These are phyloP conservation scores for Zosterops japonicus DNA, from an alignment of 2,113 vertebrate genomes.

Conservation along the genomic window DNA sequence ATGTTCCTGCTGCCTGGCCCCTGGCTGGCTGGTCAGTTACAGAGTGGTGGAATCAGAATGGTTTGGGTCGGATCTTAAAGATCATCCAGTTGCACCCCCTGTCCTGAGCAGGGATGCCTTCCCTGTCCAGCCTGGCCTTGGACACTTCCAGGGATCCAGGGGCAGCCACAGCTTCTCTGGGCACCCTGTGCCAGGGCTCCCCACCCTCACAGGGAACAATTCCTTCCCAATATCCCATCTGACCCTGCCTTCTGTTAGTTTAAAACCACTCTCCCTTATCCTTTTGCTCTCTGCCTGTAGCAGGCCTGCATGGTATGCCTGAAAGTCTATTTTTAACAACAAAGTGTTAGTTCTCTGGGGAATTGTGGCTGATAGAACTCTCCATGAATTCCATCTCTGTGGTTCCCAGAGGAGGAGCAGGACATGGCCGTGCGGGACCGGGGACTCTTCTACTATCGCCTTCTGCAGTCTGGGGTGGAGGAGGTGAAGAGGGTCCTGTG, in stretches of 20 bases:
- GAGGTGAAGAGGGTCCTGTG: constrained; percentile 80
- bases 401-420: constrained; percentile 86
- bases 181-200: background rate
- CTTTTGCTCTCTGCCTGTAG: background rate
- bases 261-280: background rate
- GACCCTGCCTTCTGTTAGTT: background rate
- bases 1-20: background rate
- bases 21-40: background rate
- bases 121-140: background rate
- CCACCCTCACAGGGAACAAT: background rate
- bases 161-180: background rate
- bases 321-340: background rate
- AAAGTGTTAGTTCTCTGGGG: background rate
- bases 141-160: background rate
- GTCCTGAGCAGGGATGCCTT: background rate
- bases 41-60: background rate
- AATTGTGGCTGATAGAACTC: background rate
- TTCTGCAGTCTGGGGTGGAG: constrained; percentile 83
- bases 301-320: background rate
- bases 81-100: background rate
- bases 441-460: constrained; percentile 90
- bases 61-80: background rate
- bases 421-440: constrained; percentile 91
- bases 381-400: background rate
- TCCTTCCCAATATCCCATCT: background rate